Percentiles rank a stretch among this genome's conserved stretches.
Evolutionary conservation across 2,888 invertebrate genomes (phyloP).

Genomic region (Mantis religiosa): DNA sequence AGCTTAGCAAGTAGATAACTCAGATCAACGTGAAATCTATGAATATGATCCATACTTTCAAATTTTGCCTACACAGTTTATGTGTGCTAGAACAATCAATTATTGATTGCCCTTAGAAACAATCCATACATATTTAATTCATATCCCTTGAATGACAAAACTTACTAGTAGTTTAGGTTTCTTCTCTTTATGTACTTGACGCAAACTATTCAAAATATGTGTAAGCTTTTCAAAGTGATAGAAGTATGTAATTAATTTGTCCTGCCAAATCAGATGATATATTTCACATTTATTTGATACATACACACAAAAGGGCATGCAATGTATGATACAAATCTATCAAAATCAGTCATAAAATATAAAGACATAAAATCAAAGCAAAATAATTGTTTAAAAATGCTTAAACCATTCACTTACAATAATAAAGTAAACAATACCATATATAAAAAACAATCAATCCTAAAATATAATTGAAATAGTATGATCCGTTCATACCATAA

Average conservation of each 20-base stretch:
- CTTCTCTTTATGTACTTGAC: background rate
- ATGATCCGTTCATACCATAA: background rate
- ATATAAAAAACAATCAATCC: background rate
- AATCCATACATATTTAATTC: background rate
- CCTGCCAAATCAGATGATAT: background rate
- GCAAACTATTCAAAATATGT: background rate
- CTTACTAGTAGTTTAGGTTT: background rate
- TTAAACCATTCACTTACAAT: background rate
- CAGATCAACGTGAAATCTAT: background rate
- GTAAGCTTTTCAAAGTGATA: background rate
- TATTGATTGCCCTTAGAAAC: too few relatives aligned
- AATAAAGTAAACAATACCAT: background rate
- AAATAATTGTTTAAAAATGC: background rate
- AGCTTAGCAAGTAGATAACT: too few relatives aligned
- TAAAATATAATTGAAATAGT: background rate
- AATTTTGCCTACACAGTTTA: too few relatives aligned
- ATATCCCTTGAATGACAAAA: background rate
- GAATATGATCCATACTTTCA: background rate
- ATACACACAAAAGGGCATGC: background rate
- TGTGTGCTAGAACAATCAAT: too few relatives aligned
- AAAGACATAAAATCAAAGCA: background rate
- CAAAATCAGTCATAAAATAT: background rate
- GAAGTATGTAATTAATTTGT: background rate
- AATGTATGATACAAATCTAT: background rate
- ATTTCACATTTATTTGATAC: background rate